phyloP scores from a whole-genome alignment of 2,113 vertebrate genomes.

The Malurus melanocephalus region DNA sequence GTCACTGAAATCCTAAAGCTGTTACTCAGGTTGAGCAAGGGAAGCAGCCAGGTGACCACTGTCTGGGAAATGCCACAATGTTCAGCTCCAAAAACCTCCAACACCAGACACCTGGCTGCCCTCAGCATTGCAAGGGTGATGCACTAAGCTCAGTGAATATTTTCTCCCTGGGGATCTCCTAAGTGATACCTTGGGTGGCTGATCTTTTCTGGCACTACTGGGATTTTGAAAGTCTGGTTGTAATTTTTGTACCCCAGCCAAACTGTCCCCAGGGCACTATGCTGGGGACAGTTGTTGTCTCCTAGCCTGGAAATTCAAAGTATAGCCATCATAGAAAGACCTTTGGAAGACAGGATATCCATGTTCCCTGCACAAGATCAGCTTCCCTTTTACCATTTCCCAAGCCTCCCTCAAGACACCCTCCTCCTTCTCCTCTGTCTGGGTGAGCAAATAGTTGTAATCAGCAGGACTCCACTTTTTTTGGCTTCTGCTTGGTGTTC shows the following conservation, averaged over 20 bases:
- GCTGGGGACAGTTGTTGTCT: neutral
- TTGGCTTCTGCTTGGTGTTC: neutral
- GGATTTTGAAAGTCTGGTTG: neutral
- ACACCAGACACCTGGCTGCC: neutral
- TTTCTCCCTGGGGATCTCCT: neutral
- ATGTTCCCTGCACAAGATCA: neutral
- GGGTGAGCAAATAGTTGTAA: neutral
- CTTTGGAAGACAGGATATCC: neutral
- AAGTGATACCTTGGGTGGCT: neutral
- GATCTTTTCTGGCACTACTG: neutral
- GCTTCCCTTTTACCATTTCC: neutral
- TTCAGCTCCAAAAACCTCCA: neutral
- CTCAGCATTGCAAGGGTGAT: neutral
- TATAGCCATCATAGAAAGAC: neutral
- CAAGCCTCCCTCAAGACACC: neutral
- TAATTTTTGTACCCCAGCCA: neutral
- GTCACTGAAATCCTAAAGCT: neutral
- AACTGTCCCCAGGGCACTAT: neutral
- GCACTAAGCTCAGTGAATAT: neutral
- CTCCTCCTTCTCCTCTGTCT: neutral
- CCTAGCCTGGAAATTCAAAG: neutral
- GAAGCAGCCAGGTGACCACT: neutral
- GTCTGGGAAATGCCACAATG: neutral
- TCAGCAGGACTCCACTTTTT: fast-evolving
- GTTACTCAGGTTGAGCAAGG: neutral